Percentiles rank a stretch among this genome's conserved stretches.
phyloP scores from a whole-genome alignment of 2,113 vertebrate species.

The Ailurus styani region DNA sequence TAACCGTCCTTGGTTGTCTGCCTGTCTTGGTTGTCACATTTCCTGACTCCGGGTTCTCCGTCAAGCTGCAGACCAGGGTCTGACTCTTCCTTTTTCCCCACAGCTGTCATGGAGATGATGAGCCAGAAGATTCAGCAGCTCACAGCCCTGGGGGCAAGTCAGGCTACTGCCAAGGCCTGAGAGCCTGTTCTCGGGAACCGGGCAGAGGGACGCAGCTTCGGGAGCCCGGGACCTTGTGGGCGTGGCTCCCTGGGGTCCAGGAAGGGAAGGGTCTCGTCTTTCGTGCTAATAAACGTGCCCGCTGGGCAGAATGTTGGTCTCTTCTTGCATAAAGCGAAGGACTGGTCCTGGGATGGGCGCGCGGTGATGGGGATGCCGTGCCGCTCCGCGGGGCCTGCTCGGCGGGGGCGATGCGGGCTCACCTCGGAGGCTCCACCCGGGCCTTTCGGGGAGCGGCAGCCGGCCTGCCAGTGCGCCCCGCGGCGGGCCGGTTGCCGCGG shows the following conservation, averaged over 20 bases:
- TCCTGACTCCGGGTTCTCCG: not conserved
- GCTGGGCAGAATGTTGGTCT: not conserved
- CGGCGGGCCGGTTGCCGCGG: not conserved
- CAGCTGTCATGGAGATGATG: slow-evolving; percentile 94
- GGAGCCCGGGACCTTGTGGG: not conserved
- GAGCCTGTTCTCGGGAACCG: not conserved
- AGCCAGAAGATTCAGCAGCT: slow-evolving; percentile 94
- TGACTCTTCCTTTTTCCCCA: slow-evolving; percentile 39
- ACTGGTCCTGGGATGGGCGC: not conserved
- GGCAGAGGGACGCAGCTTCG: not conserved
- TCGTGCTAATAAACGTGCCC: slow-evolving; percentile 64
- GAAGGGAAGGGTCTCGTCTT: not conserved
- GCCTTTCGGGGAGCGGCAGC: not conserved
- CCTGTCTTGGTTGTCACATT: not conserved
- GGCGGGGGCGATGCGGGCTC: no score
- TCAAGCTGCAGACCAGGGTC: not conserved
- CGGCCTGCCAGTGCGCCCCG: rapidly evolving
- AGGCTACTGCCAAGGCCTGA: slow-evolving; percentile 87
- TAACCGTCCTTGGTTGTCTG: not conserved
- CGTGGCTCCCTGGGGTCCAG: not conserved
- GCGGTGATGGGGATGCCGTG: not conserved
- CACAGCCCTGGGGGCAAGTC: slow-evolving; percentile 86
- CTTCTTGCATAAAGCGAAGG: not conserved
- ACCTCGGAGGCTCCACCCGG: no score
- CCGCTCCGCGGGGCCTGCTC: no score